Evolutionary conservation across 2,888 invertebrate genomes (phyloP).

Genomic region (Mimachlamys varia): DNA sequence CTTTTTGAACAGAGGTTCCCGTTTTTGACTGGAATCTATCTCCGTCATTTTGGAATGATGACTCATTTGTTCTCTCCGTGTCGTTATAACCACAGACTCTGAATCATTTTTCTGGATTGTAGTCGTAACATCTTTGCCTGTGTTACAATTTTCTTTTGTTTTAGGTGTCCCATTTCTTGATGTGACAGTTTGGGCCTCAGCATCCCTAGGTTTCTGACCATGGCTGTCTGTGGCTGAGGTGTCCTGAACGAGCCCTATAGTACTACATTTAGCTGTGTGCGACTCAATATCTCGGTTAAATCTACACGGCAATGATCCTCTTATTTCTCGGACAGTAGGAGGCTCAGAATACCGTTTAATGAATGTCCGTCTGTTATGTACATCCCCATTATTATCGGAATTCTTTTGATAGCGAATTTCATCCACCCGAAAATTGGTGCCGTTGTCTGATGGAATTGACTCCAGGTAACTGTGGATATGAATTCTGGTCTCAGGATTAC

Average conservation of each 20-base stretch:
- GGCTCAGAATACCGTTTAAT: not conserved
- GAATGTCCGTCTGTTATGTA: not conserved
- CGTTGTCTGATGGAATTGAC: not conserved
- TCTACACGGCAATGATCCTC: not conserved
- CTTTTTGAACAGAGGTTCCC: not conserved
- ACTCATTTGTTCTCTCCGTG: not conserved
- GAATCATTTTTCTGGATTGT: not conserved
- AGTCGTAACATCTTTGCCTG: not conserved
- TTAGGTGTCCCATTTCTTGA: not conserved
- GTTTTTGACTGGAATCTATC: not conserved
- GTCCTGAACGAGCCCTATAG: not conserved
- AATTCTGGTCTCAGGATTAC: not conserved
- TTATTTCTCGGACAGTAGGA: not conserved
- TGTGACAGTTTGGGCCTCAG: not conserved
- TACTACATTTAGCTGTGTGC: not conserved
- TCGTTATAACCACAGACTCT: not conserved
- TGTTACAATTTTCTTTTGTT: not conserved
- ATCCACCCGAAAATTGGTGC: not conserved
- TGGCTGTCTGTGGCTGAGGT: not conserved
- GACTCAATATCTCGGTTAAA: not conserved
- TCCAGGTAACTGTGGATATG: not conserved
- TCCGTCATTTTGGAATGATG: not conserved
- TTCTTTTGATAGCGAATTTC: slow-evolving; percentile 12
- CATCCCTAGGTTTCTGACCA: not conserved
- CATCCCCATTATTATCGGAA: not conserved